Conservation (phyloP, 2,797 vertebrate species). For the Sebastes steindachneri region DNA sequence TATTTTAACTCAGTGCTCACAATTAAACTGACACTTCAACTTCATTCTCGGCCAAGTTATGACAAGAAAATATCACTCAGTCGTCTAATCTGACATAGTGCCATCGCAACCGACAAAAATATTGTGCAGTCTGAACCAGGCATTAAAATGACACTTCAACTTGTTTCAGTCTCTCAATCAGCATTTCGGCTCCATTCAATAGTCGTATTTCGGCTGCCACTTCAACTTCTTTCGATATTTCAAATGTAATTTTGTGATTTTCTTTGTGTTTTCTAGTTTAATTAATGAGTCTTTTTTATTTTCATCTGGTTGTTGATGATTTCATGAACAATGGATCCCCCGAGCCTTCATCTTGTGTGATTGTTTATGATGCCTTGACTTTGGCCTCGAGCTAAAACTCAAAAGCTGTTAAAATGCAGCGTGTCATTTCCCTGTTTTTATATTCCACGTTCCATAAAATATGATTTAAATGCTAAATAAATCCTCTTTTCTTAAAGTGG, state of each 20-base stretch:
- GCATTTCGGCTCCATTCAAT: background rate
- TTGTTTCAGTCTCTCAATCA: background rate
- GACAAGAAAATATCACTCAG: fast-evolving
- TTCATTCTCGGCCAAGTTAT: no score
- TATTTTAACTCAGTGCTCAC: background rate
- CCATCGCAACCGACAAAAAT: no score
- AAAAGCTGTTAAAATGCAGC: background rate
- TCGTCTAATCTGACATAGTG: no score
- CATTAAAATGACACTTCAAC: background rate
- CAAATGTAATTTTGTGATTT: background rate
- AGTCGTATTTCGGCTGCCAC: background rate
- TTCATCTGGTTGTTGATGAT: background rate
- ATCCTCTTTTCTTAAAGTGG: background rate
- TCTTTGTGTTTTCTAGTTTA: background rate
- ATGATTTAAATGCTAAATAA: constrained; percentile 14
- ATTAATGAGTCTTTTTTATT: background rate
- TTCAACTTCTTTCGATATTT: background rate
- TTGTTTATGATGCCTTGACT: background rate
- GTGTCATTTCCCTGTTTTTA: background rate
- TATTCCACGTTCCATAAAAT: background rate
- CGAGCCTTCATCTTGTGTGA: background rate
- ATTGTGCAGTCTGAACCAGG: no score
- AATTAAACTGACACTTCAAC: background rate
- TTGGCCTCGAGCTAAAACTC: background rate
- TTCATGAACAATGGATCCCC: background rate